phyloP scores from a whole-genome alignment of 92 coral and sea anemone genomes.

The Palythoa caribaeorum region DNA sequence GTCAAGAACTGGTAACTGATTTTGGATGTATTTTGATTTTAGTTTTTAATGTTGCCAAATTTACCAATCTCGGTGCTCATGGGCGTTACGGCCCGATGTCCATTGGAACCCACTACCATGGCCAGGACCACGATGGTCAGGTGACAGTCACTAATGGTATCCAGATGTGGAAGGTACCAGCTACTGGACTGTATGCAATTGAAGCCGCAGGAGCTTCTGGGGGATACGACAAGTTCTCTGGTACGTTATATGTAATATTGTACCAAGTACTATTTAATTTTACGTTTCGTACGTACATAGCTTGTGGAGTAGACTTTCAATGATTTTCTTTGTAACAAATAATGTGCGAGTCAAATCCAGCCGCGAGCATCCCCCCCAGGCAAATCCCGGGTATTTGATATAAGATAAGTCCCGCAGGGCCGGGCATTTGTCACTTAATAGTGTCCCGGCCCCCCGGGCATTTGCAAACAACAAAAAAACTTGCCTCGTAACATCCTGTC shows the following conservation, averaged over 20 bases:
- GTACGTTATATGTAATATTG: conserved; percentile 45
- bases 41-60: conserved; percentile 89
- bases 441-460: too few relatives aligned
- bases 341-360: too few relatives aligned
- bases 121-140: conserved; percentile 85
- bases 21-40: neutral
- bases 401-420: too few relatives aligned
- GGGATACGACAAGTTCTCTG: conserved; percentile 86
- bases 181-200: conserved; percentile 83
- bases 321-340: too few relatives aligned
- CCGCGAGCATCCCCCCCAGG: too few relatives aligned
- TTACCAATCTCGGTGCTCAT: conserved; percentile 77
- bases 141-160: conserved; percentile 82
- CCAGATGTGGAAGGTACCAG: conserved; percentile 94
- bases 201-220: conserved; percentile 95
- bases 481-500: too few relatives aligned
- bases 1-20: too few relatives aligned
- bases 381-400: too few relatives aligned
- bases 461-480: too few relatives aligned
- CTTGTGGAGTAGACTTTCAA: neutral
- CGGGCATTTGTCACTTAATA: too few relatives aligned
- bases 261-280: neutral
- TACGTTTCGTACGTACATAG: neutral
- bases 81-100: conserved; percentile 86
- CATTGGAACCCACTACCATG: conserved; percentile 78